Evolutionary conservation across 23 tunicate species (phyloP), one percentile per base, ranked within the genome.

Genomic region (Trididemnum clinides): DNA sequence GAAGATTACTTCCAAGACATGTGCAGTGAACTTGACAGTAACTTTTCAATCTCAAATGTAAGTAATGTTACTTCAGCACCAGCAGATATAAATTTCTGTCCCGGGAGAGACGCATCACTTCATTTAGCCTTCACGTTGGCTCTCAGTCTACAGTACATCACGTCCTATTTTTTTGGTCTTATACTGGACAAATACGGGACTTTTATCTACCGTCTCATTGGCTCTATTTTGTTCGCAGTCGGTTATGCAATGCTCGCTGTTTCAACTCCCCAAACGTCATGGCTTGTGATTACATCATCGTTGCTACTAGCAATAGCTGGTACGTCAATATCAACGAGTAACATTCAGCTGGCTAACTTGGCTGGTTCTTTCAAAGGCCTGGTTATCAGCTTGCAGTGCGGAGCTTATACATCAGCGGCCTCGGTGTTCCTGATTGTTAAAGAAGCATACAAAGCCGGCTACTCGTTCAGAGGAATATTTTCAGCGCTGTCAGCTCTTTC

Each of bases 381-480:
- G 25, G 28, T 38, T 1, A 19, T 73, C 1, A 19, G 18, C 7
- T 2, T 73, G 25, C 25, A 18, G 57, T 2, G 4, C 6, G 80
- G 80, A 37, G 12, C 28, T 10, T 15, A 36, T 36, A 7, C 29
- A 7, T 12, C 80, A 12, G 25, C 57, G 4, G 80, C 80, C 1
- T 27, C 38, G 37, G 57, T 73, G 54, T 73, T 73, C 22, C 6
- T 73, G 7, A 6, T 73, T 19, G 80, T 73, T 5, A 73, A 73
- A 73, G 33, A 37, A n/a, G 54, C 10, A 1, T 22, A 73, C 80
- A 18, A 37, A 36, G 3, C 57, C 2, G 80, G 80, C 4, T 2
- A 36, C 4, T 18, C 22, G 6, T 10, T 62, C n/a, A 12, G 21
- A 5, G 15, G 23, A 22, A 62, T 62, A 5, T 62, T 62, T 20